Evolutionary conservation across 2,113 vertebrate genomes (phyloP).

Genomic region (Lepus timidus): DNA sequence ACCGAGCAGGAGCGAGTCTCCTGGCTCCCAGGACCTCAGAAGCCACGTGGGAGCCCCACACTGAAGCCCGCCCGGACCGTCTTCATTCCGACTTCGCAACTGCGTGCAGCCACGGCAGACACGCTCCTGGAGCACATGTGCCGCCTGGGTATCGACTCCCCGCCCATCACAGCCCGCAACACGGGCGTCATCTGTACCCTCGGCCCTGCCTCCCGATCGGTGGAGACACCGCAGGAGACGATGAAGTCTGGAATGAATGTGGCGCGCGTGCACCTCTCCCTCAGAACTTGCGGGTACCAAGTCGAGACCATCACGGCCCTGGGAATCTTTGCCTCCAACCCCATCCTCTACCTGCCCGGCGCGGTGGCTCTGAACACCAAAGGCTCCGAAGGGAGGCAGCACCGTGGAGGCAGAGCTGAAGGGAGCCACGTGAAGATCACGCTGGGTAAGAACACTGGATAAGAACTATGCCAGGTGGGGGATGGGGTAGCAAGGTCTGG

Average conservation of each 20-base stretch:
- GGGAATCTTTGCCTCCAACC: constrained; percentile 94
- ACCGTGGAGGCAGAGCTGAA: constrained; percentile 98
- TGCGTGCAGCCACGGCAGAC: constrained; percentile 96
- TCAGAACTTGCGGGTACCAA: constrained; percentile 94
- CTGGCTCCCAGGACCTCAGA: constrained; percentile 73
- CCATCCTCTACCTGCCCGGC: constrained; percentile 94
- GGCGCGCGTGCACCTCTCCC: constrained; percentile 98
- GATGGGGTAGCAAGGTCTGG: constrained; percentile 93
- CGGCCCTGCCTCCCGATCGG: constrained; percentile 94
- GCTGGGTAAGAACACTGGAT: constrained; percentile 90
- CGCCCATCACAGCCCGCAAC: constrained; percentile 95
- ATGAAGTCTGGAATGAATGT: constrained; percentile 99
- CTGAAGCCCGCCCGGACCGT: constrained; percentile 88
- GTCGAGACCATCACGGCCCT: constrained; percentile 95
- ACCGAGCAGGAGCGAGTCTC: not conserved
- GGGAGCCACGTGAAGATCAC: constrained; percentile 93
- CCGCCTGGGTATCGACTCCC: constrained; percentile 97
- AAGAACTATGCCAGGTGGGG: constrained; percentile 90
- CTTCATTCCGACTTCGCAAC: constrained; percentile 96
- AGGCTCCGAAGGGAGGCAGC: constrained; percentile 97
- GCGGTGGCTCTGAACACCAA: constrained; percentile 98
- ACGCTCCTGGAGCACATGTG: constrained; percentile 97
- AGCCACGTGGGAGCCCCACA: constrained; percentile 89
- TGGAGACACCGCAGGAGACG: constrained; percentile 96
- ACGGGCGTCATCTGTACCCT: constrained; percentile 99